phyloP scores from a whole-genome alignment of 2,797 vertebrate species.

The Melanitta fusca region DNA sequence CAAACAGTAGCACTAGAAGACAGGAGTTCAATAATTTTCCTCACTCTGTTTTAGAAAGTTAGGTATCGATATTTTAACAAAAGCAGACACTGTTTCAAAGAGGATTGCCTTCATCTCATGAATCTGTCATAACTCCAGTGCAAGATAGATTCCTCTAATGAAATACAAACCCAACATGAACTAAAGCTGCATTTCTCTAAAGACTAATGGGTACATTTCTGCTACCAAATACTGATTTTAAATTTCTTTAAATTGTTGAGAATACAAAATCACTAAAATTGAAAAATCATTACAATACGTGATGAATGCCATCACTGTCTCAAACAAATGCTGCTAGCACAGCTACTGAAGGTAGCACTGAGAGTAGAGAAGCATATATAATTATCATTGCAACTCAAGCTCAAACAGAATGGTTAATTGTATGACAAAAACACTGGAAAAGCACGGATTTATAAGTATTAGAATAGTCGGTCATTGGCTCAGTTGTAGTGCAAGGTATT shows the following conservation, averaged over 20 bases:
- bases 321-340: background rate
- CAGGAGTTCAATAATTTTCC: background rate
- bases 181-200: background rate
- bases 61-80: background rate
- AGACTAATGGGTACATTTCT: background rate
- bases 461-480: background rate
- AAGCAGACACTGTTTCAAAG: background rate
- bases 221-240: background rate
- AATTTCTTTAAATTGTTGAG: background rate
- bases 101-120: background rate
- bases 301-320: background rate
- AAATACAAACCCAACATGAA: background rate
- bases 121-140: background rate
- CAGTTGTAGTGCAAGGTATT: background rate
- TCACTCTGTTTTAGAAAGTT: background rate
- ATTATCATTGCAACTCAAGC: background rate
- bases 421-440: background rate
- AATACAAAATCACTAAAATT: background rate
- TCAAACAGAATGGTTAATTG: background rate
- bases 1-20: background rate
- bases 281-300: background rate
- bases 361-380: background rate
- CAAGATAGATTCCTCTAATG: background rate
- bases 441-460: background rate
- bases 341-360: background rate